Base-by-base conservation (phyloP, 2,888 invertebrate genomes). In the Oligia strigilis region DNA sequence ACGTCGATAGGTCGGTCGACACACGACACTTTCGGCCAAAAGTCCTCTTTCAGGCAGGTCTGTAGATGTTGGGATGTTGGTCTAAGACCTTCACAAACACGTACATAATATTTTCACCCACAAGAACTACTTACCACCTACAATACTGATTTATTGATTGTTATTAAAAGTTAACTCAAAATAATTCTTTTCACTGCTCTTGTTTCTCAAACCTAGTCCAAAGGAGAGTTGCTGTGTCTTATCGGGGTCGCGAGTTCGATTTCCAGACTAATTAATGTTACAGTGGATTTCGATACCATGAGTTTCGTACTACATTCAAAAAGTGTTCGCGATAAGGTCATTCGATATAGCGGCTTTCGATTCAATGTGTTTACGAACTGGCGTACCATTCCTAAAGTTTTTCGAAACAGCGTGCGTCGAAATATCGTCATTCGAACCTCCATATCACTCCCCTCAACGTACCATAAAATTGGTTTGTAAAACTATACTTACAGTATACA, bases 381-480 rank as follows among this genome's bases (percentile, higher is more conserved):
- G 6, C 29, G 5, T 13, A 29, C 5, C 29, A 62, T 2, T 29
- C 5, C 2, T 4, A 62, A 29, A 29, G 14, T 29, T 62, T 62
- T 62, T 62, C 5, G 14, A 2, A 62, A 29, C 13, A 29, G 6
- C 29, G 2, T 62, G 60, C 5, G 14, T 13, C 62, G 14, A 29
- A 14, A 62, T 29, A 62, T 29, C 6, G 17, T 36, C 29, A 64
- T 29, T 64, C 8, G 2, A 62, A 64, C 36, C 29, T 64, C 36
- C 62, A 62, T 60, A 5, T 64, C 29, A 64, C 19, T 64, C 19
- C 19, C 36, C n/a, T 60, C 75, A 79, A 52, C 58, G 65, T 62
- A 58, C 36, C 67, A 78, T 71, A 49, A 70, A 80, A 88, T 86
- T 78, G 43, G 65, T 78, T 82, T 70, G 55, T 43, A 62, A 77